These are phyloP conservation scores for Bostrychus sinensis DNA, from an alignment of 2,113 vertebrate species.

Conservation along the genomic window DNA sequence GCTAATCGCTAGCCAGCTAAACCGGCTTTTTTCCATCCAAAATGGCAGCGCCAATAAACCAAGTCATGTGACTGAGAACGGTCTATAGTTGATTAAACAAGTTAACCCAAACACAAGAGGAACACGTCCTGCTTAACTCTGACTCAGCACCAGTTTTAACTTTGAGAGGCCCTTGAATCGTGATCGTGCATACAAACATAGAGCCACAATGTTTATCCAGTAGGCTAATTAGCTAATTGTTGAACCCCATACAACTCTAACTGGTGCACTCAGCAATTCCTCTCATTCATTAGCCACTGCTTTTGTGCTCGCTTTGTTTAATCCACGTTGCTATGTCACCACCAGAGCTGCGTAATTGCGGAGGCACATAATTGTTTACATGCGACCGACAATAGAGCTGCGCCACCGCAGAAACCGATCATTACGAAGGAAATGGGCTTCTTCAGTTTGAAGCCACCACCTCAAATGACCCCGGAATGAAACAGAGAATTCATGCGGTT, in stretches of 20 bases:
- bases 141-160: conserved; percentile 43
- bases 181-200: conserved; percentile 31
- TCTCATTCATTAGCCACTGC: conserved; percentile 41
- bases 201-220: conserved; percentile 45
- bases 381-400: conserved; percentile 38
- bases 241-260: conserved; percentile 41
- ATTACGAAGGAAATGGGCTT: conserved; percentile 18
- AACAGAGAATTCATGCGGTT: conserved; percentile 35
- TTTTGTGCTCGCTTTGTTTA: conserved; percentile 40
- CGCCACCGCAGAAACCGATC: conserved; percentile 16
- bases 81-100: neutral
- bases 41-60: no score
- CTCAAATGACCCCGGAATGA: conserved; percentile 46
- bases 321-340: conserved; percentile 43
- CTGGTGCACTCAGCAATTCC: conserved; percentile 39
- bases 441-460: conserved; percentile 29
- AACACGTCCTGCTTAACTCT: conserved; percentile 5
- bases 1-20: no score
- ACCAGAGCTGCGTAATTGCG: conserved; percentile 41
- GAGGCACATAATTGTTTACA: conserved; percentile 59
- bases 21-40: no score
- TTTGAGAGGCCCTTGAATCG: conserved; percentile 15
- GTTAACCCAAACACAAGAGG: neutral
- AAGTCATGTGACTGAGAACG: no score
- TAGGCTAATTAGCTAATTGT: conserved; percentile 56